Base-by-base conservation (phyloP, 2,888 invertebrate species). In the Mayetiola destructor region DNA sequence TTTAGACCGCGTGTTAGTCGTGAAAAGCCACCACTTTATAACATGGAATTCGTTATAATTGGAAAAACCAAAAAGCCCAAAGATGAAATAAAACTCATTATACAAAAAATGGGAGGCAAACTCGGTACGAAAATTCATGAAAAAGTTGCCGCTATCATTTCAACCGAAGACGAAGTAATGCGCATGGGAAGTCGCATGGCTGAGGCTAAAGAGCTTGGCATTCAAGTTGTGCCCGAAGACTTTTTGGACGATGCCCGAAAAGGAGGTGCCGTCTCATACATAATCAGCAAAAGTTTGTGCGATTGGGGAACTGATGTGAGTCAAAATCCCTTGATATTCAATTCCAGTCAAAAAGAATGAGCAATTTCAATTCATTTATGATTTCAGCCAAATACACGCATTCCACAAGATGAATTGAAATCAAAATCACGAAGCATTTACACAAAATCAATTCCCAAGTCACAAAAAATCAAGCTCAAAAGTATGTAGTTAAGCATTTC, bases 241-340 rank as follows among this genome's bases (percentile, higher is more conserved):
- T 90, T 85, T 67, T 67, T 94, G 1, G 82, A 85, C 59, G 77
- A 80, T 60, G 78, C 81, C 16, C 80, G 79, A 56, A 72, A 83
- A 62, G 76, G 77, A 0, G 79, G 82, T 16, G 68, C 74, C 1
- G 74, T 86, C 2, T 77, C 80, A 59, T 73, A 84, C 5, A 80
- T 91, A 56, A 77, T 77, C 59, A 80, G 82, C 62, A 81, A 85
- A 67, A 83, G 80, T 60, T 81, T 93, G 62, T 85, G 85, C 29
- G 75, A 80, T 56, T 93, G 93, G 93, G 91, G 91, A 14, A 80
- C 82, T 20, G 87, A 91, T 69, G 84, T 85, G 73, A 77, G 77
- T 76, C 55, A 10, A 21, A 12, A n/a, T 3, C 3, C 1, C 8
- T 10, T 40, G 14, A n/a, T 27, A 21, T 55, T 16, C 5, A 20